A percentile compares a stretch with the other conserved stretches of the same genome.
phyloP scores from a whole-genome alignment of 2,113 vertebrate genomes.

The Nothocercus nigrocapillus region DNA sequence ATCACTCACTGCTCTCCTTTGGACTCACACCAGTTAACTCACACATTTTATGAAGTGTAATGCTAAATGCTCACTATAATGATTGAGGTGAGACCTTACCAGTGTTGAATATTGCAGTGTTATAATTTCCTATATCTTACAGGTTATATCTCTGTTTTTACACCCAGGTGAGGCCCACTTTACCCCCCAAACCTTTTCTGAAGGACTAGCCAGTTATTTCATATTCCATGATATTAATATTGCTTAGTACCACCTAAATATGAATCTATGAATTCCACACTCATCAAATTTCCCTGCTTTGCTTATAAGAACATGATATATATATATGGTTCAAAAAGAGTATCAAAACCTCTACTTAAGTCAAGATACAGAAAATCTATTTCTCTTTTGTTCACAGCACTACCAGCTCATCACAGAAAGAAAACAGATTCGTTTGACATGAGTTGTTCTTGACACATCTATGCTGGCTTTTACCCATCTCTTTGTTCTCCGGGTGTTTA shows the following conservation, averaged over 20 bases:
- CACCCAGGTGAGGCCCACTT: neutral
- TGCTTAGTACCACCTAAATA: neutral
- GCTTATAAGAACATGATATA: neutral
- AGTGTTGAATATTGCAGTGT: neutral
- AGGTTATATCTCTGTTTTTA: neutral
- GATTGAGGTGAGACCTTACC: neutral
- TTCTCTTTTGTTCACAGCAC: neutral
- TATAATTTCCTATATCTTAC: neutral
- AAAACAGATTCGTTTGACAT: neutral
- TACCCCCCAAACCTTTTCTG: neutral
- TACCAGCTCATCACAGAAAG: neutral
- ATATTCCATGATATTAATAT: neutral
- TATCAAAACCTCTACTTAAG: neutral
- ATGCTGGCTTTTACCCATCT: neutral
- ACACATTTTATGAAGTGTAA: neutral
- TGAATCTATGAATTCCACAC: neutral
- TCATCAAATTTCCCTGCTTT: neutral
- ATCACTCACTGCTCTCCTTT: neutral
- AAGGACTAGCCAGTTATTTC: neutral
- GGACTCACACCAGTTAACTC: neutral
- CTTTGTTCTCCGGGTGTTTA: conserved; percentile 9
- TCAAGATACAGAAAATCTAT: neutral
- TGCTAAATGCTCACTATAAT: neutral
- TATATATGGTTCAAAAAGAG: neutral
- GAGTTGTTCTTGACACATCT: neutral